Evolutionary conservation across 35 echinoderm and acorn worm genomes (phyloP), one percentile per base, ranked within the genome.

Genomic region (Anneissia japonica): DNA sequence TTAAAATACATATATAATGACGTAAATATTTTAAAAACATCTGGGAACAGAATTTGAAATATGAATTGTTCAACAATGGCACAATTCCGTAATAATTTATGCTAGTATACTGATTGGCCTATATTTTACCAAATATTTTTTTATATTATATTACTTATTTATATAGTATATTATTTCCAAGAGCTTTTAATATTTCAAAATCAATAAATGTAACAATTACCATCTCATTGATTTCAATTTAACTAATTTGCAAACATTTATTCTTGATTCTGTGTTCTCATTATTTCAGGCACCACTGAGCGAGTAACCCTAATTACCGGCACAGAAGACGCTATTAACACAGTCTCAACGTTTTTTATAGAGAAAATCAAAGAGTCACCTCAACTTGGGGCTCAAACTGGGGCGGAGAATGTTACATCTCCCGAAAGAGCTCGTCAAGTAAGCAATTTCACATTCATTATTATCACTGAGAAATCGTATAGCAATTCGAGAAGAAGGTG

Each of bases 401-500:
- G 96, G 73, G 83, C 82, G 45, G 96, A 99, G 82, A 93, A 83
- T 21, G 77, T 93, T 34, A 93, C 89, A 26, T 85, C 88, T 35
- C 96, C 92, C 33, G 96, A 99, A 41, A 88, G 96, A 87, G 96
- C 96, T 84, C 93, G 92, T 92, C 96, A 99, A 90, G 96, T 99
- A 81, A 77, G 79, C 16, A 26, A 32, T 16, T 6, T 40, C 29
- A 19, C 40, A 64, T 64, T 64, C 26, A 64, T 12, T 64, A 64
- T 12, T n/a, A n/a, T 16, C 19, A 23, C 21, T 23, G 19, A 64
- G 14, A 64, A 64, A 64, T 12, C n/a, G n/a, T n/a, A n/a, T n/a
- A n/a, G n/a, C n/a, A n/a, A n/a, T n/a, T n/a, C n/a, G n/a, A n/a
- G n/a, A n/a, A n/a, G n/a, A n/a, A n/a, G n/a, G n/a, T n/a, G n/a